Conservation (phyloP, 2,113 vertebrate genomes). For the Nothobranchius kuhntae region DNA sequence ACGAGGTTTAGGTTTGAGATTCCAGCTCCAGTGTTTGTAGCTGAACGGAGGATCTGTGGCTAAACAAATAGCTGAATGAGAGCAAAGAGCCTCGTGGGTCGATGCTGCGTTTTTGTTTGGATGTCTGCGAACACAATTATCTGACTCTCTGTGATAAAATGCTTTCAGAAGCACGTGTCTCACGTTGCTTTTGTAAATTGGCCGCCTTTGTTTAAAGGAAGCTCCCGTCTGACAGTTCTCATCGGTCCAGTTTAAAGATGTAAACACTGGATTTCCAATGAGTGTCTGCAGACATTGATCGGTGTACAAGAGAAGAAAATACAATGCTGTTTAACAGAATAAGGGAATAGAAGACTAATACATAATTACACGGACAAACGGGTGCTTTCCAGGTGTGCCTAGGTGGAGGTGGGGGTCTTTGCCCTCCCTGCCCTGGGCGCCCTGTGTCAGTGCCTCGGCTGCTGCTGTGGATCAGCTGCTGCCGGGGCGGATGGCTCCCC, state of each 20-base stretch:
- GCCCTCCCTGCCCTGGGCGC: too few relatives aligned
- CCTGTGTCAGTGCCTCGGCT: too few relatives aligned
- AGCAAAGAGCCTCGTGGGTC: slow-evolving; percentile 21
- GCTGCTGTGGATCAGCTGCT: too few relatives aligned
- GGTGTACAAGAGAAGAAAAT: neutral
- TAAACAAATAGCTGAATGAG: slow-evolving; percentile 9
- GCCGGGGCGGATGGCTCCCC: too few relatives aligned
- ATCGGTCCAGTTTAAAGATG: neutral
- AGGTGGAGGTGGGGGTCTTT: too few relatives aligned
- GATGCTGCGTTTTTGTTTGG: slow-evolving; percentile 16
- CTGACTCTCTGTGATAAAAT: neutral
- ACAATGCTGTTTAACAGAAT: neutral
- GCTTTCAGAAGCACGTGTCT: neutral
- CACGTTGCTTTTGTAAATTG: neutral
- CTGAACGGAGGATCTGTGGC: too few relatives aligned
- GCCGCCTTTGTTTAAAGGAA: neutral
- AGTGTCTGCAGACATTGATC: too few relatives aligned
- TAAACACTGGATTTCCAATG: neutral
- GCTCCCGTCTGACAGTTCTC: neutral
- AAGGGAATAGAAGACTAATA: neutral
- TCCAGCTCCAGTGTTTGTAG: neutral
- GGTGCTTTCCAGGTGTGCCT: too few relatives aligned
- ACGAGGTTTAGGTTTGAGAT: neutral
- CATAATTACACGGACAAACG: too few relatives aligned
- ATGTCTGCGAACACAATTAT: slow-evolving; percentile 15